Evolutionary conservation across 2,888 invertebrate species (phyloP), one percentile per base, ranked within the genome.

Genomic region (Ypsolopha scabrella): DNA sequence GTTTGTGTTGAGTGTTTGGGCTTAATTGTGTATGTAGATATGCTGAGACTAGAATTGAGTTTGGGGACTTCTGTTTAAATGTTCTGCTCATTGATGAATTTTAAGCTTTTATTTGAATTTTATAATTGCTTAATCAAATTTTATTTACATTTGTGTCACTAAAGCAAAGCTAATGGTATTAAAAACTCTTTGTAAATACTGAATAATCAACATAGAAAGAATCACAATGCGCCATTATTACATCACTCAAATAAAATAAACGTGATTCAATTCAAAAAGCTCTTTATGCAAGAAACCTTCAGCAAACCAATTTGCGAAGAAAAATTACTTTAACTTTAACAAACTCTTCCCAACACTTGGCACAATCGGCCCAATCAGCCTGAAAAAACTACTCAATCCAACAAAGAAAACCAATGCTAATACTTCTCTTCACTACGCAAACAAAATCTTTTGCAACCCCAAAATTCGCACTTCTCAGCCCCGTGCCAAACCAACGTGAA

Each of bases 361-460:
- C 76, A 83, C 85, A 83, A 83, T 82, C 78, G 78, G 69, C 72
- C 81, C 80, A 85, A 83, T 83, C 83, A 83, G 70, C 66, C 68
- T 61, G 68, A 76, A 79, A 77, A 77, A 76, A 80, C 77, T 77
- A 76, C 72, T 74, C 75, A 72, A 58, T 54, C 57, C 52, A 38
- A 59, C 67, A 68, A 72, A 76, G 76, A 70, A 72, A 72, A 72
- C 72, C 72, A 80, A 80, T 81, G 83, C 79, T 82, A 83, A 83
- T 82, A 74, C 24, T 65, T 64, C 72, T 72, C 75, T 75, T 24
- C 24, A 24, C 76, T 76, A 70, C 72, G 74, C 77, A 78, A 82
- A 81, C 80, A 75, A 81, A 83, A 82, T 82, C 83, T 80, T 78
- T 75, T 79, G 78, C 79, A 77, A 77, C 80, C 80, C 82, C 81